These are phyloP conservation scores for Danaus melanippus DNA, from an alignment of 1,140 invertebrate genomes.

Conservation along the genomic window DNA sequence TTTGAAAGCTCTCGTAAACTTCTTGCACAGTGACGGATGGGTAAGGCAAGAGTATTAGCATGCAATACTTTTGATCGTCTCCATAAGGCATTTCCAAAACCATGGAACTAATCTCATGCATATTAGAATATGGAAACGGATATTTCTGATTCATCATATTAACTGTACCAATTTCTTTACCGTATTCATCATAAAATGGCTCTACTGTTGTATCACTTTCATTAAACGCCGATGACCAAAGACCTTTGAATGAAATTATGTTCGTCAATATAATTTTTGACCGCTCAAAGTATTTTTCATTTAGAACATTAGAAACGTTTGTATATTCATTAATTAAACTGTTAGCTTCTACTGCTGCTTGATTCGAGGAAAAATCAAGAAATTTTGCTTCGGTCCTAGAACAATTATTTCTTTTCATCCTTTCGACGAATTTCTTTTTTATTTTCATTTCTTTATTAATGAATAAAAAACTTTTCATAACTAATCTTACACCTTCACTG, in stretches of 20 bases:
- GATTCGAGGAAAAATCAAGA: conserved; percentile 34
- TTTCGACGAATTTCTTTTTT: conserved; percentile 23
- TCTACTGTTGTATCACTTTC: conserved; percentile 68
- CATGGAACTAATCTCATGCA: conserved; percentile 67
- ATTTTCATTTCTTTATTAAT: conserved; percentile 33
- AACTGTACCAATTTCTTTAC: conserved; percentile 56
- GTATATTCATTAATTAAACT: conserved; percentile 29
- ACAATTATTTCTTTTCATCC: conserved; percentile 2
- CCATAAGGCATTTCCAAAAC: conserved; percentile 72
- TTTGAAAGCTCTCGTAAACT: conserved; percentile 32
- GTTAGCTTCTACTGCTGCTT: conserved; percentile 31
- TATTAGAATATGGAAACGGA: conserved; percentile 57
- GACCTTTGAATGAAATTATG: conserved; percentile 85
- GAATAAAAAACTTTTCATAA: conserved; percentile 40
- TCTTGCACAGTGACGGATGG: conserved; percentile 22
- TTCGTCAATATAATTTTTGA: conserved; percentile 82
- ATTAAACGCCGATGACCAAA: conserved; percentile 81
- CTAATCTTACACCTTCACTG: conserved; percentile 25
- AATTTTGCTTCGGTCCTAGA: conserved; percentile 17
- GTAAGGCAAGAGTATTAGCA: conserved; percentile 38
- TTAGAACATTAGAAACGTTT: conserved; percentile 31
- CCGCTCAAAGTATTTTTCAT: conserved; percentile 58
- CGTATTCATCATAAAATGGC: conserved; percentile 69
- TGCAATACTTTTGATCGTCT: conserved; percentile 37
- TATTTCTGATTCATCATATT: conserved; percentile 74